Base-by-base conservation (phyloP, 2,797 vertebrate genomes). In the Poeciliopsis turneri region DNA sequence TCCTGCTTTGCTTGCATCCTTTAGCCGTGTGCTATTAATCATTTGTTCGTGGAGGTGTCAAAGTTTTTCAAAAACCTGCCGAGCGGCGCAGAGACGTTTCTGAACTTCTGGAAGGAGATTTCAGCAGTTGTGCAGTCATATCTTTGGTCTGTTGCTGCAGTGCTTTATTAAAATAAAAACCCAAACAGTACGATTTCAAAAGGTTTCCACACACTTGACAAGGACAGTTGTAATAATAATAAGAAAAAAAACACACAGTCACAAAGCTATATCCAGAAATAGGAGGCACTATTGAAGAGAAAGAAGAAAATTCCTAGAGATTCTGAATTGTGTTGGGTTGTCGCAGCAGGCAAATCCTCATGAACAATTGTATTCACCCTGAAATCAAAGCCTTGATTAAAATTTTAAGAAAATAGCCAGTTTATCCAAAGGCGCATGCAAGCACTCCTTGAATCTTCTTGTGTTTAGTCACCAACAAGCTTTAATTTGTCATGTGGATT, bases 21-120 rank as follows among this genome's bases (percentile, higher is more conserved):
- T 82, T 74, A 73, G 78, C 76, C 36, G 76, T 75, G 4, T 78
- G 78, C 68, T 74, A 84, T 90, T 87, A 80, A 86, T 88, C 82
- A 84, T 83, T 74, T 75, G 49, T 77, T 86, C 85, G 25, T 7
- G 1, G 39, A 69, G 66, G 5, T 69, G 66, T 77, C 69, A 20
- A 72, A 76, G 76, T 59, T 80, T 43, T 69, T n/a, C 39, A 43
- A 45, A 69, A 69, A n/a, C 39, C 66, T 45, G 39, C 41, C 36
- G 20, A 68, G 64, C 23, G 18, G 20, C 78, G 79, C 76, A 76
- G 71, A 53, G 3, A 72, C 16, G 15, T 45, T n/a, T 25, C 68
- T 18, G 41, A 47, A 71, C 43, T 18, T 30, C 45, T 9, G 13
- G 45, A 47, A 47, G 43, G 7, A 72, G 45, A 69, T 69, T 43